These are phyloP conservation scores for Alethe diademata DNA, from an alignment of 2,113 vertebrate species.

Conservation along the genomic window DNA sequence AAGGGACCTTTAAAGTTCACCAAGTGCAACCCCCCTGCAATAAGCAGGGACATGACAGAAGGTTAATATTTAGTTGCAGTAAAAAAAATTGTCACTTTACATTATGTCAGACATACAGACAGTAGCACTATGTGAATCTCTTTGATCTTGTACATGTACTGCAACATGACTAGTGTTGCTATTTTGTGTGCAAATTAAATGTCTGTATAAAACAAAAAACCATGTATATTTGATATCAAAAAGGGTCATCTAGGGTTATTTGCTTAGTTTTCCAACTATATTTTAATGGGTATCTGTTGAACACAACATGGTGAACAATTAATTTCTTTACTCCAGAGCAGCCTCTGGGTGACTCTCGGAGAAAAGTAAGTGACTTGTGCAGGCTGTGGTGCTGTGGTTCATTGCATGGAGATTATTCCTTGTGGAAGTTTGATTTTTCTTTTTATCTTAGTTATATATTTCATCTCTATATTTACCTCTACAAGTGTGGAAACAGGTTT, in stretches of 20 bases:
- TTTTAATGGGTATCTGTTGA: conserved; percentile 62
- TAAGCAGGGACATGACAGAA: background rate
- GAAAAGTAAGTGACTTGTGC: conserved; percentile 94
- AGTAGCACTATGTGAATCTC: background rate
- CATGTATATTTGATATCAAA: background rate
- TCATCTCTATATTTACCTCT: conserved; percentile 47
- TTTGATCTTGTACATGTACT: background rate
- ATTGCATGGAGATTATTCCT: conserved; percentile 81
- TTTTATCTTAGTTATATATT: conserved; percentile 54
- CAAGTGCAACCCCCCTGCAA: background rate
- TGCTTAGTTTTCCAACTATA: conserved; percentile 29
- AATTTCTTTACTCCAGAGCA: conserved; percentile 95
- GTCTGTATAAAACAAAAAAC: background rate
- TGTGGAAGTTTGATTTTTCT: conserved; percentile 57
- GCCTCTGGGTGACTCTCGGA: conserved; percentile 94
- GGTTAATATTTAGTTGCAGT: background rate
- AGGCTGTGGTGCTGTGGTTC: conserved; percentile 74
- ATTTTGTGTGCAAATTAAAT: background rate
- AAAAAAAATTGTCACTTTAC: background rate
- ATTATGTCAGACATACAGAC: background rate
- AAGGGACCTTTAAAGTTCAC: background rate
- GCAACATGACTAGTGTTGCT: background rate
- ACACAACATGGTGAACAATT: conserved; percentile 72
- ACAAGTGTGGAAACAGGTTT: conserved; percentile 70
- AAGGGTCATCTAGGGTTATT: background rate